These are phyloP conservation scores for Hirundichthys speculiger DNA, from an alignment of 2,113 vertebrate genomes.

Conservation along the genomic window DNA sequence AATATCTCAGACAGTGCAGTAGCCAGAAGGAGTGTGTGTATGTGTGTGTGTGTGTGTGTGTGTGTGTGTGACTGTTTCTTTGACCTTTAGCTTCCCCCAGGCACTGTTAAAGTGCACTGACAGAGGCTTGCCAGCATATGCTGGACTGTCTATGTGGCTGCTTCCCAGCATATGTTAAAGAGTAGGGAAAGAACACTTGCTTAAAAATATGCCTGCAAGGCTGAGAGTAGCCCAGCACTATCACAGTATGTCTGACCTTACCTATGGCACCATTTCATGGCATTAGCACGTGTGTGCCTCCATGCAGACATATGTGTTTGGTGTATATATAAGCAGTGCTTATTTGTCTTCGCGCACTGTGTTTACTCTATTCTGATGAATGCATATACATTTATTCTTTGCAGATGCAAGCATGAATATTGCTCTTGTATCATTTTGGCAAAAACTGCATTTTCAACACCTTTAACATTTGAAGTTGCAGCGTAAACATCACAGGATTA, in stretches of 20 bases:
- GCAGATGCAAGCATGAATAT: slow-evolving; percentile 25
- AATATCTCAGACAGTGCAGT: slow-evolving; percentile 62
- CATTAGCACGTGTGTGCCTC: slow-evolving; percentile 29
- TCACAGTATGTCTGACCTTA: slow-evolving; percentile 72
- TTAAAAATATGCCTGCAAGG: slow-evolving; percentile 70
- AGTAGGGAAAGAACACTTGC: slow-evolving; percentile 58
- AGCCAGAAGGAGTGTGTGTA: slow-evolving; percentile 54
- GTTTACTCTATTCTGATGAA: slow-evolving; percentile 9
- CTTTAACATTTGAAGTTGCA: slow-evolving; percentile 74
- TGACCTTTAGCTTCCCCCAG: slow-evolving; percentile 76
- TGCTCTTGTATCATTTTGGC: slow-evolving; percentile 47
- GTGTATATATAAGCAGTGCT: neutral
- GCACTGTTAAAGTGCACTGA: slow-evolving; percentile 73
- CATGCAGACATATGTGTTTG: slow-evolving; percentile 11
- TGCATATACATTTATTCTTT: slow-evolving; percentile 3
- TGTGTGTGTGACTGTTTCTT: slow-evolving; percentile 6
- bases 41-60: slow-evolving; percentile 47
- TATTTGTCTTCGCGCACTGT: neutral
- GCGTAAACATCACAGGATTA: slow-evolving; percentile 75
- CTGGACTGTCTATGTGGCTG: slow-evolving; percentile 75
- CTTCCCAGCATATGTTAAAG: slow-evolving; percentile 74
- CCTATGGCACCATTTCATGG: slow-evolving; percentile 57
- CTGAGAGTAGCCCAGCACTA: slow-evolving; percentile 56
- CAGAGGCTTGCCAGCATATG: slow-evolving; percentile 76
- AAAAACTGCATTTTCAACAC: slow-evolving; percentile 54